Evolutionary conservation across 1,140 invertebrate species (phyloP).

Genomic region (Listronotus bonariensis): DNA sequence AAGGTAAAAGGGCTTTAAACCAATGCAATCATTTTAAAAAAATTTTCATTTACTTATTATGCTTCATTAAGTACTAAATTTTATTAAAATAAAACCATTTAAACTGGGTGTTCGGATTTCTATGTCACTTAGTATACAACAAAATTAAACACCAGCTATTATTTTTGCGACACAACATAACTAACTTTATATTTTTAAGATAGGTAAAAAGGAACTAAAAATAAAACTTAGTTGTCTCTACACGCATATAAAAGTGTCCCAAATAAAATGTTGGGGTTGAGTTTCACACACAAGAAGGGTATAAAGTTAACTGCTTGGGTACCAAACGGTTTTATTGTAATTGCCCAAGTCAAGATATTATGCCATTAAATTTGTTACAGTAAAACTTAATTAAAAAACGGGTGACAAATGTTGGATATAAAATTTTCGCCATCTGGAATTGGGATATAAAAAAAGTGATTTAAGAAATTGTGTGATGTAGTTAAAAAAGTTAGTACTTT

Average conservation of each 20-base stretch:
- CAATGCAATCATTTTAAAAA: too few species aligned
- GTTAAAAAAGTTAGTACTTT: too few species aligned
- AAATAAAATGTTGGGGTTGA: conserved; percentile 17
- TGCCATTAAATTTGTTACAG: conserved; percentile 1
- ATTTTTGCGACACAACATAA: not conserved
- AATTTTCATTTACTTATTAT: too few species aligned
- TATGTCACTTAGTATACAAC: too few species aligned
- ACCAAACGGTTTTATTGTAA: conserved; percentile 28
- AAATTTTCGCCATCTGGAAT: too few species aligned
- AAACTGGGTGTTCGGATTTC: too few species aligned
- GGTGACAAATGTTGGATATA: too few species aligned
- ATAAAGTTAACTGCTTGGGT: conserved; percentile 24
- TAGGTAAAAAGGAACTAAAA: not conserved
- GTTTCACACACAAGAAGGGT: conserved; percentile 19
- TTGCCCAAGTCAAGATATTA: conserved; percentile 10
- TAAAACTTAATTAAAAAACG: conserved; percentile 2
- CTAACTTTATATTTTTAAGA: not conserved
- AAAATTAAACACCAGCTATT: not conserved
- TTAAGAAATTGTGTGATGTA: too few species aligned
- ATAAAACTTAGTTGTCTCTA: not conserved
- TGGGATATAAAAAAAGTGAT: too few species aligned
- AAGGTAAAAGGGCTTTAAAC: too few species aligned
- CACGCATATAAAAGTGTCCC: conserved; percentile 14
- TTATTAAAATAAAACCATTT: too few species aligned
- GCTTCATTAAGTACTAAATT: too few species aligned